Evolutionary conservation across 1,140 invertebrate genomes (phyloP).

Genomic region (Saccostrea cuccullata): DNA sequence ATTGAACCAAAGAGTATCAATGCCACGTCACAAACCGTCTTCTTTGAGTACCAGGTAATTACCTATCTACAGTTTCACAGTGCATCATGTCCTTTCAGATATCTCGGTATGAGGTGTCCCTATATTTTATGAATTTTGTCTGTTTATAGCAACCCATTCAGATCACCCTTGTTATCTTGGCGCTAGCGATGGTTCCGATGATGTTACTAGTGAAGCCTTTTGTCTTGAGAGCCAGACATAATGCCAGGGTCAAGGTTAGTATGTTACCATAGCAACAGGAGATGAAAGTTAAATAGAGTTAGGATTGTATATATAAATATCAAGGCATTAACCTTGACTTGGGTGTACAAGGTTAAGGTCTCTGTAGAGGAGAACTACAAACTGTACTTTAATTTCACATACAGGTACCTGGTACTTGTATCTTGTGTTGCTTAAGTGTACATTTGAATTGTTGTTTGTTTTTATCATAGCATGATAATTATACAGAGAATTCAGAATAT

Average conservation of each 20-base stretch:
- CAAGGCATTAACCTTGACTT: neutral
- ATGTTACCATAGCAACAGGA: neutral
- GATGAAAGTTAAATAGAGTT: neutral
- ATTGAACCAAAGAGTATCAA: slow-evolving; percentile 29
- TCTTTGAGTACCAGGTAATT: slow-evolving; percentile 65
- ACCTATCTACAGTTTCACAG: too few species aligned
- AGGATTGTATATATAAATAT: neutral
- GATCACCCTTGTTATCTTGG: slow-evolving; percentile 85
- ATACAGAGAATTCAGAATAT: too few species aligned
- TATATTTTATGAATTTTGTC: neutral
- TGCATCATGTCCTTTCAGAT: too few species aligned
- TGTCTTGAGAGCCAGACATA: slow-evolving; percentile 56
- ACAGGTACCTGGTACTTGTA: too few species aligned
- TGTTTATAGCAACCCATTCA: slow-evolving; percentile 85
- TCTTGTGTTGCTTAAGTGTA: too few species aligned
- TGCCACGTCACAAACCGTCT: slow-evolving; percentile 59
- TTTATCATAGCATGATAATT: too few species aligned
- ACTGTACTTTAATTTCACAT: too few species aligned
- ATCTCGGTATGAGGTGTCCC: too few species aligned
- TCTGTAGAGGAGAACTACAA: neutral
- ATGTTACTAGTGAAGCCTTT: slow-evolving; percentile 87
- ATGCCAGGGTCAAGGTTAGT: slow-evolving; percentile 60
- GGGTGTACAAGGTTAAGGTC: neutral
- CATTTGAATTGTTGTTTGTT: too few species aligned
- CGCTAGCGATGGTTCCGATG: slow-evolving; percentile 90